Evolutionary conservation across 1,140 invertebrate genomes (phyloP), one percentile per base, ranked within the genome.

Genomic region (Potamilus streckersoni): DNA sequence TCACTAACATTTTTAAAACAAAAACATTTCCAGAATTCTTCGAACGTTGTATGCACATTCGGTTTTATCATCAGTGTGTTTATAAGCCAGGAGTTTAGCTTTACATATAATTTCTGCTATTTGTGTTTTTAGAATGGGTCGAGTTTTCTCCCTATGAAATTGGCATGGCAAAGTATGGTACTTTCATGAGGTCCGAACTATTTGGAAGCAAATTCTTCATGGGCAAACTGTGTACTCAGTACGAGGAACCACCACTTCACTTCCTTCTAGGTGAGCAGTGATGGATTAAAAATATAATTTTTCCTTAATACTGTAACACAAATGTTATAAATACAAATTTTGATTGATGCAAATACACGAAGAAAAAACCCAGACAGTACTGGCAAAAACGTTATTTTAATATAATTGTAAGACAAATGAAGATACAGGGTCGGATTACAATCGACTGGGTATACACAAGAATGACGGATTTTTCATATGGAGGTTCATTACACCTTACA

Each of bases 61-160:
- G 6, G 0, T 62, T 23, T 62, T 1, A 62, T n/a, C 19, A 8
- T 23, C 31, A 62, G 5, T 15, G 23, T 62, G 23, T 62, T n/a
- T 62, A 62, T 62, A 11, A 8, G 19, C 6, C 60, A 11, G 19
- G 5, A 23, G 13, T 62, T 62, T 11, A 49, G 0, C 11, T 49
- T 49, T 49, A 71, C 38, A 15, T 73, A 19, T 73, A 49, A 68
- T 64, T 65, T 55, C 23, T 68, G 64, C 8, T 20, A 65, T 56
- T 64, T 62, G 68, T 2, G 12, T 23, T 79, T 74, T 59, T 74
- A 91, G 91, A 92, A 84, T 92, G 91, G 91, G 85, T 91, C 2
- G 91, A 92, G 79, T 92, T 92, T 83, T 87, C 89, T 13, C 91
- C 91, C 0, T 91, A 88, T 80, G 91, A 91, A 82, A 90, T 91